Evolutionary conservation across 2,113 vertebrate genomes (phyloP).

Genomic region (Puntigrus tetrazona): DNA sequence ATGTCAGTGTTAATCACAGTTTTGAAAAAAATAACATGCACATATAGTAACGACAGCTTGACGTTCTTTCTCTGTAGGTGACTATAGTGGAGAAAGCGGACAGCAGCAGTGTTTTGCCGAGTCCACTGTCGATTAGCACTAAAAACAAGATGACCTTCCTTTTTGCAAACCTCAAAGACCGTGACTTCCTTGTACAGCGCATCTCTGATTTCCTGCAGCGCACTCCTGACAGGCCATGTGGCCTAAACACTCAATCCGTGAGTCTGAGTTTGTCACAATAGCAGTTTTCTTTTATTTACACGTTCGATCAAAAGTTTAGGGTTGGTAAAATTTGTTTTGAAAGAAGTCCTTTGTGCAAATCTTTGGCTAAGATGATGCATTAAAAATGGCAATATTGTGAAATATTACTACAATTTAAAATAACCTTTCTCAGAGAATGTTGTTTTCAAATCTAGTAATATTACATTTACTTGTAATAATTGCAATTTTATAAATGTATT

Average conservation of each 20-base stretch:
- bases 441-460: too few species aligned
- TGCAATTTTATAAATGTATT: neutral
- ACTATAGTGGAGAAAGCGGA: slow-evolving; percentile 96
- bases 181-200: slow-evolving; percentile 93
- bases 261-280: slow-evolving; percentile 22
- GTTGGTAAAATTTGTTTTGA: neutral
- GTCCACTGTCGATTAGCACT: slow-evolving; percentile 96
- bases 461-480: neutral
- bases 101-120: slow-evolving; percentile 92
- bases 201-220: slow-evolving; percentile 98
- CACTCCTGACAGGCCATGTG: slow-evolving; percentile 80
- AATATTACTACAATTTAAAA: neutral
- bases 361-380: neutral
- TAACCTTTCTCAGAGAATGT: too few species aligned
- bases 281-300: neutral
- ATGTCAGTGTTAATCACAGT: too few species aligned
- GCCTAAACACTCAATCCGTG: slow-evolving; percentile 60
- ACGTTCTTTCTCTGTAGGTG: slow-evolving; percentile 76
- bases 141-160: slow-evolving; percentile 98
- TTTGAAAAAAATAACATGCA: too few species aligned
- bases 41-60: neutral
- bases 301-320: neutral
- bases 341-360: neutral
- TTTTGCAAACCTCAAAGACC: slow-evolving; percentile 95
- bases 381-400: neutral